A percentile compares a stretch with the other conserved stretches of the same genome.
phyloP scores from a whole-genome alignment of 2,797 vertebrate genomes.

The Tapirus indicus region DNA sequence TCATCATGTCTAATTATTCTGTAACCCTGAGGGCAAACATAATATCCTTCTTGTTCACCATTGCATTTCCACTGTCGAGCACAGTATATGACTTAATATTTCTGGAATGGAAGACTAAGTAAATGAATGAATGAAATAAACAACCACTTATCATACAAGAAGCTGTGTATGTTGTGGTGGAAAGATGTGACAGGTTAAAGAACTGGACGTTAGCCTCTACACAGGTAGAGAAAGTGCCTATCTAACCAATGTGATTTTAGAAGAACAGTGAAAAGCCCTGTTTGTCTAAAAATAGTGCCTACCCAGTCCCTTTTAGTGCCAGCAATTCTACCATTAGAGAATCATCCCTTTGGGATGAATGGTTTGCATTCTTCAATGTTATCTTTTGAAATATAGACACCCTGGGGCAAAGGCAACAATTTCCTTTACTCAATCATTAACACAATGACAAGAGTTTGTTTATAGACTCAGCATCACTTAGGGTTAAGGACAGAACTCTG shows the following conservation, averaged over 20 bases:
- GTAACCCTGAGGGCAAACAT: background rate
- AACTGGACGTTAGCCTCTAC: background rate
- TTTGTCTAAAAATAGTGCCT: background rate
- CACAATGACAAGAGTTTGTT: conserved; percentile 15
- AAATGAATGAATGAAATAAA: background rate
- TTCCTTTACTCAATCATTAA: conserved; percentile 39
- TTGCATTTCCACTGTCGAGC: conserved; percentile 28
- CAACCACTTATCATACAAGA: background rate
- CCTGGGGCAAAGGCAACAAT: background rate
- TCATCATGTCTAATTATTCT: conserved; percentile 20
- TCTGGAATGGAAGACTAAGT: background rate
- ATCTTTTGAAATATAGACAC: conserved; percentile 38
- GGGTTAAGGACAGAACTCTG: background rate
- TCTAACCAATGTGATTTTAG: background rate
- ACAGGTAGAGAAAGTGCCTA: background rate
- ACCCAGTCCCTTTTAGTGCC: background rate
- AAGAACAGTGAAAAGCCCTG: background rate
- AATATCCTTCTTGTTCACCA: background rate
- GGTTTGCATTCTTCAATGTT: background rate
- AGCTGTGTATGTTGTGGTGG: background rate
- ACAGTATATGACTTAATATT: background rate
- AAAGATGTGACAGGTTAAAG: conserved; percentile 30
- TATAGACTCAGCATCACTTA: background rate
- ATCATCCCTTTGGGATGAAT: conserved; percentile 12
- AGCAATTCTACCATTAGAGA: background rate